Conservation (phyloP, 2,113 vertebrate species). For the Amblyornis subalaris region DNA sequence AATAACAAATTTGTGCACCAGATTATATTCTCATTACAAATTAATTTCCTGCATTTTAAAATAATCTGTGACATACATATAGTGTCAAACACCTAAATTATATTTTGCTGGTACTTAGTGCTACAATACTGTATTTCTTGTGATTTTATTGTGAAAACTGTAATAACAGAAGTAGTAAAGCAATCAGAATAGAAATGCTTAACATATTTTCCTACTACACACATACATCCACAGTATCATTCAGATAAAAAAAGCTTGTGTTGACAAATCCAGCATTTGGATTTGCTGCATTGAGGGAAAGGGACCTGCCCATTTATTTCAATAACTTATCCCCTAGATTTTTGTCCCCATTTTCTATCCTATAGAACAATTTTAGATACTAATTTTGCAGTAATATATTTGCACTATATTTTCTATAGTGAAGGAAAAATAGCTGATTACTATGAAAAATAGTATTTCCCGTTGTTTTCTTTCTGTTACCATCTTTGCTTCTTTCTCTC, state of each 20-base stretch:
- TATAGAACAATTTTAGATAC: neutral
- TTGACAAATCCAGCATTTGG: neutral
- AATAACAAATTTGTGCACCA: neutral
- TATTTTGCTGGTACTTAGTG: neutral
- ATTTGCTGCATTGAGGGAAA: neutral
- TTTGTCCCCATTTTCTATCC: neutral
- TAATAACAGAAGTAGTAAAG: neutral
- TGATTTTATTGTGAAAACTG: neutral
- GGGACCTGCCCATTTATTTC: neutral
- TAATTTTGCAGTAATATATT: neutral
- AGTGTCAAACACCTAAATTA: neutral
- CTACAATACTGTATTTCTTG: neutral
- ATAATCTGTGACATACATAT: neutral
- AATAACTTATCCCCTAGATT: neutral
- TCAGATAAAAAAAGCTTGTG: neutral
- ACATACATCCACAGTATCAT: neutral
- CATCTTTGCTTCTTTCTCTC: neutral
- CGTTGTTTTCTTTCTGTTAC: constrained; percentile 22
- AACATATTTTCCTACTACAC: neutral
- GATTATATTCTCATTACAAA: neutral
- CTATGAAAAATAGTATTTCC: too few species aligned
- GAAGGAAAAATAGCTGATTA: constrained; percentile 5
- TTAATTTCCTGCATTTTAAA: neutral
- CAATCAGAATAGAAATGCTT: neutral
- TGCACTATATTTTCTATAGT: neutral